These are phyloP conservation scores for Donacobius atricapilla DNA, from an alignment of 2,113 vertebrate species.

Conservation along the genomic window DNA sequence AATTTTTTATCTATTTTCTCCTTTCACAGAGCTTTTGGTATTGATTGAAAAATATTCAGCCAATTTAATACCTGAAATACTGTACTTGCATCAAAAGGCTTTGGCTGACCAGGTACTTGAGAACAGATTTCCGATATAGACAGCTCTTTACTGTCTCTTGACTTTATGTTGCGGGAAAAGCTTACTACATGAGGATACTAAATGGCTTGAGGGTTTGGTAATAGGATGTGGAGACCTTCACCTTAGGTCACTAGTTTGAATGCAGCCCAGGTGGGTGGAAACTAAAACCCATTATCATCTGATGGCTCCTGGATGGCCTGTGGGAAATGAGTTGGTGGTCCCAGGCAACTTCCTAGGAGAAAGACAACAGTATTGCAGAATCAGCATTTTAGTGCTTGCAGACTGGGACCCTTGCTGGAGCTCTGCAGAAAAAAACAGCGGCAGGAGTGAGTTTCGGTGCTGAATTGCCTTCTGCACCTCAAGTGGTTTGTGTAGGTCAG, in stretches of 20 bases:
- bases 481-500: neutral
- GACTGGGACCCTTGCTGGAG: neutral
- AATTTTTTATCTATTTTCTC: neutral
- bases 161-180: neutral
- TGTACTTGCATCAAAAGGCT: neutral
- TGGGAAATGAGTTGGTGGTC: slow-evolving; percentile 59
- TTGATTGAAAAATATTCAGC: slow-evolving; percentile 2
- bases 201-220: slow-evolving; percentile 35
- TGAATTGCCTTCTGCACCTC: neutral
- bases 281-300: slow-evolving; percentile 59
- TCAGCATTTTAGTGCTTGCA: neutral
- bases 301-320: slow-evolving; percentile 25
- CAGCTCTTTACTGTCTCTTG: slow-evolving; percentile 1
- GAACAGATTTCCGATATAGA: neutral
- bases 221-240: slow-evolving; percentile 65
- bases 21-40: neutral
- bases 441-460: neutral
- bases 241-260: slow-evolving; percentile 59
- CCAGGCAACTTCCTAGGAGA: neutral
- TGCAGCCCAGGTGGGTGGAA: slow-evolving; percentile 59
- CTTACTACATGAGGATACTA: neutral
- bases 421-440: neutral
- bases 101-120: neutral
- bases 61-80: neutral
- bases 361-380: neutral